Evolutionary conservation across 2,113 vertebrate species (phyloP), one percentile per base, ranked within the genome.

Genomic region (Anoura caudifer): DNA sequence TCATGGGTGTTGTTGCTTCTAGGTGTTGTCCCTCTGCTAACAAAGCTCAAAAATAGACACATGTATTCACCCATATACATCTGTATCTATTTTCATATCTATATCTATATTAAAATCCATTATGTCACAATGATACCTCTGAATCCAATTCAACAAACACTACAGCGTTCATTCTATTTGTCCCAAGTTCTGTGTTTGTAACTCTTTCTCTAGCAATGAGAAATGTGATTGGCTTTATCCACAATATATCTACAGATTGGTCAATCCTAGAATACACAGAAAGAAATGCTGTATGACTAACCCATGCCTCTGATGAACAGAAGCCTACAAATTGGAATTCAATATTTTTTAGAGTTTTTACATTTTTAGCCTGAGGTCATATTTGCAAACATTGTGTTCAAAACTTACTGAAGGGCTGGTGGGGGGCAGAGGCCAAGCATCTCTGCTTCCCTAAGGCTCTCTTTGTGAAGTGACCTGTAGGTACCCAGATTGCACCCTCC

Each of bases 221-320:
- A 92, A 94, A 84, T 47, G 33, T 72, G 26, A 15, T 50, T 93
- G 89, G 63, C 50, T 95, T 87, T 83, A 82, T 80, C 69, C 63
- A 61, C 33, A 63, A 63, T 92, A 13, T 90, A 92, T 82, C 50
- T 75, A 84, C 31, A 45, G 94, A 94, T 87, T 87, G 84, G 86
- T 75, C 85, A 83, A 50, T 94, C 31, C 69, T 90, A 97, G 80
- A 95, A 95, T 73, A 97, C 47, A 89, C 45, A 96, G 52, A 96
- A 94, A 94, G 80, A 94, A 94, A 94, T 90, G 84, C 50, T 87
- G 41, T 87, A 69, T 54, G 33, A 12, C 61, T 63, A 52, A 83
- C 47, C 69, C 43, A 86, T 43, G 83, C 84, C 81, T 95, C 52
- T 90, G 93, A 92, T 85, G 63, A 84, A 97, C 90, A 83, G 47